phyloP scores from a whole-genome alignment of 1,140 invertebrate species.

The Bursaphelenchus mucronatus region DNA sequence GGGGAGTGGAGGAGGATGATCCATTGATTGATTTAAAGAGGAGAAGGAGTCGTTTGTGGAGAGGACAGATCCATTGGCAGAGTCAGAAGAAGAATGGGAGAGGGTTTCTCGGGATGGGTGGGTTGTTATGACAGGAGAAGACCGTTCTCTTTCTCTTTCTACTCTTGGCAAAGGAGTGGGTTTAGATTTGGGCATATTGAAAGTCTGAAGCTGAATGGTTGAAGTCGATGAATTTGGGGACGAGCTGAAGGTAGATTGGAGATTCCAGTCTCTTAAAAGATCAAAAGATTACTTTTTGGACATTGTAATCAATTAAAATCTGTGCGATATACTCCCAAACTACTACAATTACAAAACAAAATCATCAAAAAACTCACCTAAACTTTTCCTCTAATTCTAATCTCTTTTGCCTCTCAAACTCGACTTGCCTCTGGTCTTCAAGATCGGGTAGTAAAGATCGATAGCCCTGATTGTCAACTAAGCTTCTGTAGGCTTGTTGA shows the following conservation, averaged over 20 bases:
- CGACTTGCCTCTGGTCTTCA: no score
- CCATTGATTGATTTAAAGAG: neutral
- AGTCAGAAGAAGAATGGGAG: neutral
- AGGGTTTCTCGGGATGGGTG: neutral
- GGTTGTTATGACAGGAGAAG: neutral
- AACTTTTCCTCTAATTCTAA: no score
- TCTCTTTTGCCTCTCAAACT: no score
- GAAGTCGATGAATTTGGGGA: conserved; percentile 1
- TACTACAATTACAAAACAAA: neutral
- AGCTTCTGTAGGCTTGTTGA: no score
- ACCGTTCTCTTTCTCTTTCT: no score
- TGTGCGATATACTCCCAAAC: neutral
- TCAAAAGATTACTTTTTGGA: neutral
- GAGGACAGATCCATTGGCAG: conserved; percentile 1
- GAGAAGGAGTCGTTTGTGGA: conserved; percentile 1
- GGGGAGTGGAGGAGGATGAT: neutral
- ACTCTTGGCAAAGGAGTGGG: conserved; percentile 15
- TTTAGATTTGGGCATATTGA: neutral
- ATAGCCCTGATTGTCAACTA: no score
- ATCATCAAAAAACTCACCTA: neutral
- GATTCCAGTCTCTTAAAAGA: conserved; percentile 1
- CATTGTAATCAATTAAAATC: neutral
- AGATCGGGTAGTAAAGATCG: no score
- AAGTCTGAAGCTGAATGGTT: neutral
- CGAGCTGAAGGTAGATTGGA: neutral